Conservation (phyloP, 2,113 vertebrate species). For the Grammomys dolichurus region DNA sequence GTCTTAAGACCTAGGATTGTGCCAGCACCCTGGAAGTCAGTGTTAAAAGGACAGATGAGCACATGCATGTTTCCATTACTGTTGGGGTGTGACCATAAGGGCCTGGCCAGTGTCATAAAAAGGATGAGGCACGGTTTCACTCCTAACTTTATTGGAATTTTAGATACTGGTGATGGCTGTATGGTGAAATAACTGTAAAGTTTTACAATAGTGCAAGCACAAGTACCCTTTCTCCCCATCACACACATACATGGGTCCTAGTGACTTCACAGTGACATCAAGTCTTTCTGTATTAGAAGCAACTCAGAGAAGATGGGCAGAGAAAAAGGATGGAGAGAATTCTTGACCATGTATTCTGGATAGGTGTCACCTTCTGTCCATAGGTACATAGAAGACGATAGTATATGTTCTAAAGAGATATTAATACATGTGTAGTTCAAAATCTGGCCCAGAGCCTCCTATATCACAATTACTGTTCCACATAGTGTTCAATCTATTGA, state of each 20-base stretch:
- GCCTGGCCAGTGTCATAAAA: neutral
- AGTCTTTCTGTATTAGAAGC: slow-evolving; percentile 22
- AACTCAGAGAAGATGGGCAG: neutral
- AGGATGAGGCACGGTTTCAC: neutral
- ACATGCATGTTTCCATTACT: neutral
- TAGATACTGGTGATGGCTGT: neutral
- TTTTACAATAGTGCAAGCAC: neutral
- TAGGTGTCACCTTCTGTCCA: neutral
- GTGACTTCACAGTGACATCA: neutral
- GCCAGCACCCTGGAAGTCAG: neutral
- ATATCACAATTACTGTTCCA: neutral
- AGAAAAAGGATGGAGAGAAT: slow-evolving; percentile 27
- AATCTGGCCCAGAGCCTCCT: neutral
- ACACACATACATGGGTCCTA: neutral
- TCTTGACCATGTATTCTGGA: slow-evolving; percentile 29
- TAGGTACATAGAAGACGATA: neutral
- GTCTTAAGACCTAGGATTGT: neutral
- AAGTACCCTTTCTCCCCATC: neutral
- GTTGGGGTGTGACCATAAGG: neutral
- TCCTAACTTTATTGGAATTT: neutral
- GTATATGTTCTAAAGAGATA: neutral
- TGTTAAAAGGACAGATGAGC: neutral
- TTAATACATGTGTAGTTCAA: neutral
- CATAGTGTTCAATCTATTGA: neutral
- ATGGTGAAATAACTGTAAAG: neutral